Evolutionary conservation across 1,140 invertebrate species (phyloP), one percentile per base, ranked within the genome.

Genomic region (Penaeus indicus): DNA sequence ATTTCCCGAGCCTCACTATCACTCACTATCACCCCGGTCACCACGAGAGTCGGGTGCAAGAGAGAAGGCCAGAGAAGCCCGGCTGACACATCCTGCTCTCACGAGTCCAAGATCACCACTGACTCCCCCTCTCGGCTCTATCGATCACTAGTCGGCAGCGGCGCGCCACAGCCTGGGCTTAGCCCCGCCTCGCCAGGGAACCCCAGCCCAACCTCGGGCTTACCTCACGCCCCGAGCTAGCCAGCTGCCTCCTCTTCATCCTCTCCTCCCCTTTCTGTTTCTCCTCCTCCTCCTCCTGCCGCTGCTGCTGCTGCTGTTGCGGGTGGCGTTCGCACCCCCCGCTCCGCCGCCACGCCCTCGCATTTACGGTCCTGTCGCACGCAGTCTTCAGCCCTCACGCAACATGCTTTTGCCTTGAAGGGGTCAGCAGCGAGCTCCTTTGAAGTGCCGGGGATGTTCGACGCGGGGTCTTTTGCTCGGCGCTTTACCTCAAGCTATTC

Each of bases 141-240:
- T 85, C 78, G 84, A 85, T 85, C 84, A 85, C 84, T 72, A 54
- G 54, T 54, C 54, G 84, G 80, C 32, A 25, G 72, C 72, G 25
- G 84, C 75, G 84, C 72, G 84, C 84, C 25, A 79, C 84, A 78
- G 54, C 84, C 84, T 69, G 63, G n/a, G 60, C 84, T 54, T 54
- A 54, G 54, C 72, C 84, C 32, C 84, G 22, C 54, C 72, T 78
- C 60, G 72, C 72, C 78, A 78, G 77, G 84, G 84, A 72, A 85
- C 77, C 72, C 72, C 72, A 84, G 22, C 67, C 25, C 72, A 84
- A n/a, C 67, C 25, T 62, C 62, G 32, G 16, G 80, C 60, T 21
- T 11, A 21, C n/a, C 60, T n/a, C 27, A 25, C 60, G 32, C 54
- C 18, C 11, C 8, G 54, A 25, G 21, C 27, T 11, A 42, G 42